Evolutionary conservation across 2,888 invertebrate genomes (phyloP).

Genomic region (Tanypteryx hageni): DNA sequence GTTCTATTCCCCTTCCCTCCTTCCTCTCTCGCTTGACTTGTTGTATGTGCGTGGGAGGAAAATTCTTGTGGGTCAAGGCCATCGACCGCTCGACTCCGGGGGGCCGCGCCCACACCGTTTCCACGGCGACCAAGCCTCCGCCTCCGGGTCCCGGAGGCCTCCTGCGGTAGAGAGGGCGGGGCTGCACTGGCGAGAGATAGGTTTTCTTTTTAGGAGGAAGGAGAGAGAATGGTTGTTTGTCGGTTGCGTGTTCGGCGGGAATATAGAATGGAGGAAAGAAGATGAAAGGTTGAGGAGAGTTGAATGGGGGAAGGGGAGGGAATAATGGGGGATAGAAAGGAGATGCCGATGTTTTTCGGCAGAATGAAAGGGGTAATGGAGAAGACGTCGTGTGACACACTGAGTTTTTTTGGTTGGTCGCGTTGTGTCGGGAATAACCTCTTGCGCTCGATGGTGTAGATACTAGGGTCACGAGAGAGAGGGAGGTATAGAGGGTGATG

Average conservation of each 20-base stretch:
- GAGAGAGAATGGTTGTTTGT: background rate
- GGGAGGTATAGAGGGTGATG: background rate
- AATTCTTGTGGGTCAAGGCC: constrained; percentile 62
- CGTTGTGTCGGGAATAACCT: background rate
- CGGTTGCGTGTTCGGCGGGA: constrained; percentile 3
- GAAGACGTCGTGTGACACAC: background rate
- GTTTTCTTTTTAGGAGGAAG: background rate
- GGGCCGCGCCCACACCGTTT: constrained; percentile 39
- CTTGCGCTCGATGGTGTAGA: background rate
- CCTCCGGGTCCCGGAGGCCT: constrained; percentile 41
- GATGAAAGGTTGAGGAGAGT: background rate
- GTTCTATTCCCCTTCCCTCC: constrained; percentile 60
- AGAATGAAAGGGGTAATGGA: background rate
- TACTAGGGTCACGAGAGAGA: background rate
- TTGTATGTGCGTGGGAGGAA: constrained; percentile 53
- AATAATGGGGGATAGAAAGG: background rate
- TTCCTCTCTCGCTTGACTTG: constrained; percentile 43
- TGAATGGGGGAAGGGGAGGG: background rate
- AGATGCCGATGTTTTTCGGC: background rate
- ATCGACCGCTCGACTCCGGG: constrained; percentile 55
- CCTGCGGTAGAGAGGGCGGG: constrained; percentile 32
- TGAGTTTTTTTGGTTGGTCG: background rate
- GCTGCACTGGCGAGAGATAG: background rate
- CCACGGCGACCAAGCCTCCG: background rate
- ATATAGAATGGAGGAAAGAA: background rate